Evolutionary conservation across 2,888 invertebrate genomes (phyloP).

Genomic region (Drosophila borborema): DNA sequence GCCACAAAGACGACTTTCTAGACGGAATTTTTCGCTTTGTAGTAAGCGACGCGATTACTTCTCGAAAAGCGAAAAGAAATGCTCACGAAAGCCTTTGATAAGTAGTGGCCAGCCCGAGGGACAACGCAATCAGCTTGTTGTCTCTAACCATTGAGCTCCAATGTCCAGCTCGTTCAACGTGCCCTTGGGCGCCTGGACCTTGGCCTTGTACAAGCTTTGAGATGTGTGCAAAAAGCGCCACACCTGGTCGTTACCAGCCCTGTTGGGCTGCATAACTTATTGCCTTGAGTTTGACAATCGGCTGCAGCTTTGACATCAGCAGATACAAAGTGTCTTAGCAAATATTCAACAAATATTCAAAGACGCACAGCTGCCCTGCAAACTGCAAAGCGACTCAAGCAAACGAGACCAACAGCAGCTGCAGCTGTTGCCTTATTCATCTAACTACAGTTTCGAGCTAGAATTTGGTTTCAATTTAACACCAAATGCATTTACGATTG

Average conservation of each 20-base stretch:
- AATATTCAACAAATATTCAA: slow-evolving; percentile 32
- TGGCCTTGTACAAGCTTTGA: not conserved
- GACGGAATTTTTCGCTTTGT: slow-evolving; percentile 31
- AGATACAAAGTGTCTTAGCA: slow-evolving; percentile 2
- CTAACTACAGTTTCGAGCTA: not conserved
- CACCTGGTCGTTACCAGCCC: too few species aligned
- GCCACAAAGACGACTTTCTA: slow-evolving; percentile 23
- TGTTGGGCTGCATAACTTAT: not conserved
- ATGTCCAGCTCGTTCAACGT: not conserved
- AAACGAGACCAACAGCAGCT: slow-evolving; percentile 6
- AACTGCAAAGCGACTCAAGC: slow-evolving; percentile 16
- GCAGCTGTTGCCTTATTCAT: slow-evolving; percentile 12
- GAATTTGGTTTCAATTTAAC: not conserved
- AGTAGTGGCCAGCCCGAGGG: slow-evolving; percentile 31
- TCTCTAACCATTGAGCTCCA: slow-evolving; percentile 7
- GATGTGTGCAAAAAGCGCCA: not conserved
- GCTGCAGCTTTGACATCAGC: slow-evolving; percentile 9
- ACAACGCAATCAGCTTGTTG: slow-evolving; percentile 29
- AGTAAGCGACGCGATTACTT: slow-evolving; percentile 20
- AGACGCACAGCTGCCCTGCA: not conserved
- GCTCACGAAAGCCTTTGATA: slow-evolving; percentile 42
- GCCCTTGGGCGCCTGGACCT: not conserved
- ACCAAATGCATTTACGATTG: slow-evolving; percentile 26
- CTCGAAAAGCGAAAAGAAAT: slow-evolving; percentile 18
- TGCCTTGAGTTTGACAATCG: slow-evolving; percentile 27